Evolutionary conservation across 2,888 invertebrate species (phyloP), one percentile per base, ranked within the genome.

Genomic region (Lamellibrachia columna): DNA sequence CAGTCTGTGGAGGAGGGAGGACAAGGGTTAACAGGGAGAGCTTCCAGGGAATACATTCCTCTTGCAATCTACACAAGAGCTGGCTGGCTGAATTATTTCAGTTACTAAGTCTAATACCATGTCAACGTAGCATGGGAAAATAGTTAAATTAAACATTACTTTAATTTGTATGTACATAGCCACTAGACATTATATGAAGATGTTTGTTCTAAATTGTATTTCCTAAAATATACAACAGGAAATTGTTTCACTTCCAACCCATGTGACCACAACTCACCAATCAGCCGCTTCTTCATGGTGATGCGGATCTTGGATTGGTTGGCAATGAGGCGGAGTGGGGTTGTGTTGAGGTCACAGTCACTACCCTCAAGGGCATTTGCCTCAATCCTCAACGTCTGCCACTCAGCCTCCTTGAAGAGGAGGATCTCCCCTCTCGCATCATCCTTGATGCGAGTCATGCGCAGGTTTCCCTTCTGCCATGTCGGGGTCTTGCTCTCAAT

Each of bases 321-420:
- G 52, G 99, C 98, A 53, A 99, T 97, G 94, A 99, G 97, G 94
- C 99, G 97, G 91, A 99, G 97, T 0, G 99, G 99, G 0, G 99
- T 98, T 52, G 95, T 95, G 11, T 95, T 94, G 53, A 94, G 94
- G 58, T 93, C 93, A 58, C 93, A 93, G 53, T 95, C 95, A 40
- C 58, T 40, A 52, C 94, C 94, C 91, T 95, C 95, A 8, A 95
- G 0, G 98, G 99, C 58, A 98, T 98, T 98, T 15, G 99, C 99
- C 97, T 99, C 99, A 95, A 99, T 98, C 94, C 99, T 97, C 52
- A 99, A 98, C 92, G 98, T 98, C 97, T 99, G 99, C 99, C 99
- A 99, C 92, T 94, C 93, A 9, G 93, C 93, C 91, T 96, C 96
- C 92, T 99, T 99, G 97, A 99, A 99, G 96, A 99, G 98, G 94